phyloP scores from a whole-genome alignment of 2,888 invertebrate species.

The Halictus quadricinctus region DNA sequence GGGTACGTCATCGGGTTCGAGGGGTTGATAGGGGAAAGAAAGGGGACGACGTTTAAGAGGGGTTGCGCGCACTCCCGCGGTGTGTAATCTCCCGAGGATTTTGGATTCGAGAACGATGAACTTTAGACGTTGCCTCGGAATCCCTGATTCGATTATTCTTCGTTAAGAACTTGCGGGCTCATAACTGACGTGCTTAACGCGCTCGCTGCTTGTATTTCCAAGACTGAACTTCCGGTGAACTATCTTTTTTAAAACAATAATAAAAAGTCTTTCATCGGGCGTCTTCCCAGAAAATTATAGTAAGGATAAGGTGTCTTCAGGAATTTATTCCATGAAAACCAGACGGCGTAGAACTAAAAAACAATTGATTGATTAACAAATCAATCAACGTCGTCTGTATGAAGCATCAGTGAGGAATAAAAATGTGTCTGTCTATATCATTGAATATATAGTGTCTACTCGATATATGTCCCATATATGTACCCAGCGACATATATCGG shows the following conservation, averaged over 20 bases:
- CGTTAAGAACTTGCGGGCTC: conserved; percentile 12
- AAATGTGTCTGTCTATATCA: no score
- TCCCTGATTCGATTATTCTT: conserved; percentile 46
- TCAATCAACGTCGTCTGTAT: no score
- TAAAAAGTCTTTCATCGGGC: not conserved
- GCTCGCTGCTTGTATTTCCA: not conserved
- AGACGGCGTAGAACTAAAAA: not conserved
- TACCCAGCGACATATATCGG: no score
- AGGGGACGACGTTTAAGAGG: not conserved
- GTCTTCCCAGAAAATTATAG: not conserved
- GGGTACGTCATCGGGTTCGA: conserved; percentile 18
- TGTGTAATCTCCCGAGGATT: conserved; percentile 26
- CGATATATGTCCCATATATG: no score
- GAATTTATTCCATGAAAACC: not conserved
- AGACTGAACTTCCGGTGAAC: not conserved
- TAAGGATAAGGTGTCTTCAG: not conserved
- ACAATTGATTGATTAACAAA: no score
- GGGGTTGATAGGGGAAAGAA: conserved; percentile 9
- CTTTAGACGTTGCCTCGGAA: conserved; percentile 39
- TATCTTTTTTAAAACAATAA: not conserved
- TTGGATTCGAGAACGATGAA: conserved; percentile 41
- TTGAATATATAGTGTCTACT: no score
- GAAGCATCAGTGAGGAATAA: no score
- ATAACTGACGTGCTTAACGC: conserved; percentile 5
- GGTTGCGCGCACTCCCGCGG: not conserved